Evolutionary conservation across 37 sponge, comb jelly and placozoan genomes (phyloP), one percentile per base, ranked within the genome.

Genomic region (Mnemiopsis leidyi): DNA sequence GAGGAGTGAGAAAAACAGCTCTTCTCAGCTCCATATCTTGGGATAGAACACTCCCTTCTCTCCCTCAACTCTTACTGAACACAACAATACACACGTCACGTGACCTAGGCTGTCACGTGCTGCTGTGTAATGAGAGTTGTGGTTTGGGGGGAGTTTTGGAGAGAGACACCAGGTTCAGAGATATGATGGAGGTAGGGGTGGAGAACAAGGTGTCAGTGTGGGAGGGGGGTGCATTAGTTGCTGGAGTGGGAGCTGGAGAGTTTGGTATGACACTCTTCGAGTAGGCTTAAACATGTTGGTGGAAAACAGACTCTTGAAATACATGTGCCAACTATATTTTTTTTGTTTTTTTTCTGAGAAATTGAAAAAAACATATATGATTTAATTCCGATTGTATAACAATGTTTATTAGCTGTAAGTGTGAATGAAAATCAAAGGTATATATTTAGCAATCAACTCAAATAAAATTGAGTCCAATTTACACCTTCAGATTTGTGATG

Each of bases 1-100:
- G 1, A 3, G 79, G 36, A 32, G 36, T 77, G 33, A 77, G 32
- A 77, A 26, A 1, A 77, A 31, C 79, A 77, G 79, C 79, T 32
- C 79, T 77, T 0, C 36, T 77, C 20, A 77, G 79, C 36, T 3
- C 16, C 79, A 77, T 77, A 77, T 33, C 79, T 32, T 77, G 79
- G 79, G 79, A 77, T 13, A 77, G 79, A 32, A 71, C 25, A 5
- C 73, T 29, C 2, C 25, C 73, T 5, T 13, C 32, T 1, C 18
- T 77, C 2, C 26, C 26, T 21, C 18, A 0, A 9, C 0, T 31
- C 9, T 36, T 77, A 34, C 79, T 77, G 79, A 32, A 34, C 32
- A 32, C 32, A 28, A 34, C 33, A 36, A 36, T 77, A 16, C 1
- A 0, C 33, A 32, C 20, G 0, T 33, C 79, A 13, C 26, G 36